These are phyloP conservation scores for Malaclemys terrapin DNA, from an alignment of 2,113 vertebrate species.

Conservation along the genomic window DNA sequence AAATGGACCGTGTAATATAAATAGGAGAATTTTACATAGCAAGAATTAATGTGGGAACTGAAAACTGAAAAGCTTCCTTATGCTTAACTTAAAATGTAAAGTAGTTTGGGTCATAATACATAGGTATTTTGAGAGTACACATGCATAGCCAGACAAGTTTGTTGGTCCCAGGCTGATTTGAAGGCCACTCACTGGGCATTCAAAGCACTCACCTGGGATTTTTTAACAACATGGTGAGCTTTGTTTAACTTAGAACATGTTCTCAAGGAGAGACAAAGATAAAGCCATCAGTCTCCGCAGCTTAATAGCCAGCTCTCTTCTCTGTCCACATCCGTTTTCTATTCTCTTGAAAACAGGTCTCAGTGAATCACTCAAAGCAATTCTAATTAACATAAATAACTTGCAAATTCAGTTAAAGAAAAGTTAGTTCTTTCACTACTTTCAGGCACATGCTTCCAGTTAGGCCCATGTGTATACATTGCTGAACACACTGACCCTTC, in stretches of 20 bases:
- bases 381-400: neutral
- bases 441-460: fast-evolving
- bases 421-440: neutral
- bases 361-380: neutral
- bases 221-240: neutral
- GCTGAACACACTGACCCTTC: neutral
- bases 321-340: neutral
- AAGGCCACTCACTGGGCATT: neutral
- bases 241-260: neutral
- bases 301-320: neutral
- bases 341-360: neutral
- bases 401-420: neutral
- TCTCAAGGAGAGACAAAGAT: neutral
- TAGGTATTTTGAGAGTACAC: too few relatives aligned
- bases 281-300: neutral
- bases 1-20: neutral
- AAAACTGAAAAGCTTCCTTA: neutral
- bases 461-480: neutral
- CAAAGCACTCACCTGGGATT: neutral
- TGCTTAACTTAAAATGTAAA: neutral
- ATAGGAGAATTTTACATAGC: neutral
- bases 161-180: neutral
- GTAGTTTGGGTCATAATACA: neutral
- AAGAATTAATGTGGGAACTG: neutral
- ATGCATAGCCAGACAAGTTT: neutral